phyloP scores from a whole-genome alignment of 1,140 invertebrate species.

The Antheraea mylitta region DNA sequence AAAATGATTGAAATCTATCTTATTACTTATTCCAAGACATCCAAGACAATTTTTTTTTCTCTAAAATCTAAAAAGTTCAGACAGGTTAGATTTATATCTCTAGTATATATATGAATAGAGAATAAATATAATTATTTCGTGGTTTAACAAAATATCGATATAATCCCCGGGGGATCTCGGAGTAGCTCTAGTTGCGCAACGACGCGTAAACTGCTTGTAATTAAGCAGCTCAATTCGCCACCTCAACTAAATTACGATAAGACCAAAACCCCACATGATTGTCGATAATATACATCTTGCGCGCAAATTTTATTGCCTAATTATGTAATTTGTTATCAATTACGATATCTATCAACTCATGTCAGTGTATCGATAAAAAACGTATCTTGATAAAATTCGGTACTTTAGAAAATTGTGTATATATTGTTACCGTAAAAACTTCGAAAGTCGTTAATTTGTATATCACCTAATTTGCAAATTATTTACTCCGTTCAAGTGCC shows the following conservation, averaged over 20 bases:
- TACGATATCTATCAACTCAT: not conserved
- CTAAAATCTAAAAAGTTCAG: too few relatives aligned
- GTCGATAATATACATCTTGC: not conserved
- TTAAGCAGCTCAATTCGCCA: constrained; percentile 29
- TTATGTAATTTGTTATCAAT: not conserved
- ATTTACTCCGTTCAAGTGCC: too few relatives aligned
- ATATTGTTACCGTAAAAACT: not conserved
- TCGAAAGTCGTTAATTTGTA: too few relatives aligned
- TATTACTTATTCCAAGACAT: too few relatives aligned
- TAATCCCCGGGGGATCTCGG: constrained; percentile 3
- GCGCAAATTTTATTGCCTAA: not conserved
- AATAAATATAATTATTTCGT: not conserved
- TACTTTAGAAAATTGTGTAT: not conserved
- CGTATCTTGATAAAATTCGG: not conserved
- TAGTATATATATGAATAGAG: too few relatives aligned
- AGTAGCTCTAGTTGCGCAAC: constrained; percentile 21
- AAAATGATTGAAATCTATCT: too few relatives aligned
- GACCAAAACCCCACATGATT: not conserved
- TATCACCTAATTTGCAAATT: too few relatives aligned
- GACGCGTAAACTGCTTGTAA: constrained; percentile 35
- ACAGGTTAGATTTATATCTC: too few relatives aligned
- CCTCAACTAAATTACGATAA: constrained; percentile 22
- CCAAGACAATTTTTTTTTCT: too few relatives aligned
- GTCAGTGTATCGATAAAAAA: not conserved
- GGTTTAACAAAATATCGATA: constrained; percentile 4